Conservation (phyloP, 2,797 vertebrate genomes). For the Danio kyathit region DNA sequence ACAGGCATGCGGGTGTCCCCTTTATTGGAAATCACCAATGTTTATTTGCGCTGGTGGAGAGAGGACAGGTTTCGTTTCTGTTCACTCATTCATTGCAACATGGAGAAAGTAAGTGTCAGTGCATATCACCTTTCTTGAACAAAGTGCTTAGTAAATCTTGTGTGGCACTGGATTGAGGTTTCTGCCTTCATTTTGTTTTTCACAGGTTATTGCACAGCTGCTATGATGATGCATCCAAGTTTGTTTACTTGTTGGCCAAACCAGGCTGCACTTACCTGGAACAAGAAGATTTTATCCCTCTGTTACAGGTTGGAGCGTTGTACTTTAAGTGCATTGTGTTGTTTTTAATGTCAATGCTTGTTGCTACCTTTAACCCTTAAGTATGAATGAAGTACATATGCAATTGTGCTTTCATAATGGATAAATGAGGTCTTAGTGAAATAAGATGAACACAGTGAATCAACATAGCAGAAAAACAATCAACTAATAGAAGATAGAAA, state of each 20-base stretch:
- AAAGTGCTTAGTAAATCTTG: conserved; percentile 2
- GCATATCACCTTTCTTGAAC: not conserved
- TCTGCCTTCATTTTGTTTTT: not conserved
- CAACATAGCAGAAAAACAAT: not conserved
- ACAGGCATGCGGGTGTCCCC: conserved; percentile 92
- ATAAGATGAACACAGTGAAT: not conserved
- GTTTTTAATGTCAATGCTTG: not conserved
- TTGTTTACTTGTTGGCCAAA: conserved; percentile 91
- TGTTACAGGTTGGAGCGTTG: conserved; percentile 87
- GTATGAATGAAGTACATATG: not conserved
- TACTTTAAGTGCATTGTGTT: not conserved
- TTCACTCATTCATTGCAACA: conserved; percentile 90
- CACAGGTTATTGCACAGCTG: conserved; percentile 88
- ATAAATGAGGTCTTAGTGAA: not conserved
- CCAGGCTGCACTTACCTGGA: conserved; percentile 88
- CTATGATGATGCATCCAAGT: conserved; percentile 93
- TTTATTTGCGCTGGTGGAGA: conserved; percentile 93
- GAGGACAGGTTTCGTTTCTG: conserved; percentile 90
- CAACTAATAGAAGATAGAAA: not conserved
- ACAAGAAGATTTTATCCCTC: conserved; percentile 96
- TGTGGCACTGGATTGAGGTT: not conserved
- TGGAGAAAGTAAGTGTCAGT: conserved; percentile 94
- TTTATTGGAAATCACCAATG: conserved; percentile 97
- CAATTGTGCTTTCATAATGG: not conserved
- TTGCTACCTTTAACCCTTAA: too few relatives aligned